Base-by-base conservation (phyloP, 2,888 invertebrate species). In the Thereva unica region DNA sequence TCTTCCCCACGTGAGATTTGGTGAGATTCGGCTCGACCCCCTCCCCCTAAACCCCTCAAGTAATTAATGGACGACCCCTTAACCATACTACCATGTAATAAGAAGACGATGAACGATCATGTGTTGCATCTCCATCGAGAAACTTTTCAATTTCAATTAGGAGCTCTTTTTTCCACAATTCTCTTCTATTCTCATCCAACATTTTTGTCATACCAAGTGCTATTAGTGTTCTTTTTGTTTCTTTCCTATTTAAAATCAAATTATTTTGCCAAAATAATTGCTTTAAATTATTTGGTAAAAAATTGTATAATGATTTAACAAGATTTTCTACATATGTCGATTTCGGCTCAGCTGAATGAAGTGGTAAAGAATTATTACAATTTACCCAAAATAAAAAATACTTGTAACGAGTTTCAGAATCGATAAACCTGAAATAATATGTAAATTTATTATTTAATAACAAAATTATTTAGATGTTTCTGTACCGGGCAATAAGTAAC, bases 381-480 rank as follows among this genome's bases (percentile, higher is more conserved):
- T 54, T 45, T 35, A 10, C 10, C 64, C 64, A 64, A 54, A 64
- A 54, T 2, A 4, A 6, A n/a, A 64, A 10, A 8, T 64, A 64
- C 10, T 52, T n/a, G 35, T 54, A 64, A 3, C 64, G 34, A n/a
- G 34, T 44, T 38, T 59, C 47, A 10, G n/a, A 38, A 38, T 47
- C 37, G 35, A 59, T 35, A 59, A 59, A 59, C 38, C 57, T 59
- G 7, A 8, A 59, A 47, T 23, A 8, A 55, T 12, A 7, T 38
- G 9, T 40, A 40, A 0, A 12, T 7, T 12, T 2, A 41, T 38
- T 3, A 5, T 4, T 10, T 6, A 12, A 23, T 3, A 41, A 6
- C 6, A n/a, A 23, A 6, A 40, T 12, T n/a, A 10, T 6, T 12
- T 23, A 55, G 38, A 38, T 41, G 23, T 49, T 8, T 40, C 4